A percentile compares a stretch with the other conserved stretches of the same genome.
Evolutionary conservation across 2,797 vertebrate species (phyloP).

Genomic region (Coranthus polyacanthus): DNA sequence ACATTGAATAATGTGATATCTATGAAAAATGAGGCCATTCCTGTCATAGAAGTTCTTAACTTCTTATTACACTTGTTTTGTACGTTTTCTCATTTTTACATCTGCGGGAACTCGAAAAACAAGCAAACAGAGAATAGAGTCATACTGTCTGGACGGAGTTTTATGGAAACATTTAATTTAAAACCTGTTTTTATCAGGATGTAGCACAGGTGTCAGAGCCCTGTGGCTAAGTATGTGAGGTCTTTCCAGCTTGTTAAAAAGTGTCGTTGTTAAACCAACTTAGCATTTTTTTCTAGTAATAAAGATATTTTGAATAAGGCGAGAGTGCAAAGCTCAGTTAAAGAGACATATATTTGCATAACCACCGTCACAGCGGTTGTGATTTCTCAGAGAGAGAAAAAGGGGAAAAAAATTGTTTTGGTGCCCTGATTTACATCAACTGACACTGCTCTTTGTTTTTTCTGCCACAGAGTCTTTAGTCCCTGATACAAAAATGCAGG

Average conservation of each 20-base stretch:
- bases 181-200: slow-evolving; percentile 42
- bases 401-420: slow-evolving; percentile 31
- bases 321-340: not conserved
- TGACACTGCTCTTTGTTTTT: slow-evolving; percentile 48
- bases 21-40: no score
- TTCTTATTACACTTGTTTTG: no score
- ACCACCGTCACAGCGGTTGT: not conserved
- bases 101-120: no score
- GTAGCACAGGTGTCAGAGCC: slow-evolving; percentile 58
- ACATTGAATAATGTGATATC: no score
- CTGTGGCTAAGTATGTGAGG: slow-evolving; percentile 60
- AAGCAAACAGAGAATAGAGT: no score
- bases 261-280: slow-evolving; percentile 22
- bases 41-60: no score
- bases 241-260: slow-evolving; percentile 60
- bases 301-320: slow-evolving; percentile 1
- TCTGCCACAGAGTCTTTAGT: slow-evolving; percentile 21
- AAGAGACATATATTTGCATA: slow-evolving; percentile 20
- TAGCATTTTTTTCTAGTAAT: slow-evolving; percentile 13
- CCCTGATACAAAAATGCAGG: slow-evolving; percentile 57
- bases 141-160: not conserved
- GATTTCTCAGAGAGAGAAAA: not conserved
- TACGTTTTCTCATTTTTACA: no score
- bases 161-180: slow-evolving; percentile 41
- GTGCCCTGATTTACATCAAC: slow-evolving; percentile 31